Percentiles rank a stretch among this genome's conserved stretches.
These are phyloP conservation scores for Acrobasis consociella DNA, from an alignment of 2,888 invertebrate species.

Conservation along the genomic window DNA sequence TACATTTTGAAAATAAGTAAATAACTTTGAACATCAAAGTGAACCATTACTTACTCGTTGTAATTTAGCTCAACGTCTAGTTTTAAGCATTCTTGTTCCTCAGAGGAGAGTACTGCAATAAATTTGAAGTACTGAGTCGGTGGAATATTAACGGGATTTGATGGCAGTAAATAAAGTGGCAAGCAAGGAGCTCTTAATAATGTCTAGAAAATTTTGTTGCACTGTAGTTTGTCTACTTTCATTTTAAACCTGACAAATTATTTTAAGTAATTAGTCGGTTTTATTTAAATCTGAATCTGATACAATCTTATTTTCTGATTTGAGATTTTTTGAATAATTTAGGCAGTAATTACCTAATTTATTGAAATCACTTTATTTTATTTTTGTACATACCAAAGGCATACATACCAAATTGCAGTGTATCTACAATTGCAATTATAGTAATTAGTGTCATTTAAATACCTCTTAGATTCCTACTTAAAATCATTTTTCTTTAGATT, in stretches of 20 bases:
- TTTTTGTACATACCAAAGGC: too few relatives aligned
- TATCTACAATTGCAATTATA: too few relatives aligned
- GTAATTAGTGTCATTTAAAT: too few relatives aligned
- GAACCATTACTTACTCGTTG: background rate
- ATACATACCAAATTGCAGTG: too few relatives aligned
- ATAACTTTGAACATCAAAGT: background rate
- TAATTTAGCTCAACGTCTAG: slow-evolving; percentile 4
- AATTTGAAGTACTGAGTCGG: slow-evolving; percentile 6
- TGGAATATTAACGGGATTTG: slow-evolving; percentile 9
- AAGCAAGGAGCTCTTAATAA: slow-evolving; percentile 9
- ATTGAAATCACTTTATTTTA: too few relatives aligned
- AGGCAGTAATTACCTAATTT: too few relatives aligned
- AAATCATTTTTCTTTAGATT: too few relatives aligned
- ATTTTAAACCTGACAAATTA: background rate
- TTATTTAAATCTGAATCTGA: background rate
- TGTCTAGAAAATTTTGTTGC: slow-evolving; percentile 13
- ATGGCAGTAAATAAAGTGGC: slow-evolving; percentile 18
- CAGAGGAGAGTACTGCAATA: slow-evolving; percentile 7
- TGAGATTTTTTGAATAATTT: too few relatives aligned
- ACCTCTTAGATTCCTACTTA: too few relatives aligned
- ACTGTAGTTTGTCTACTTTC: background rate
- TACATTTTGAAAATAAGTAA: too few relatives aligned
- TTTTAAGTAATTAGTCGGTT: background rate
- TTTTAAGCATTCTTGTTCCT: slow-evolving; percentile 1
- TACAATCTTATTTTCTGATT: too few relatives aligned